phyloP scores from a whole-genome alignment of 2,113 vertebrate species.

The Oreochromis aureus region DNA sequence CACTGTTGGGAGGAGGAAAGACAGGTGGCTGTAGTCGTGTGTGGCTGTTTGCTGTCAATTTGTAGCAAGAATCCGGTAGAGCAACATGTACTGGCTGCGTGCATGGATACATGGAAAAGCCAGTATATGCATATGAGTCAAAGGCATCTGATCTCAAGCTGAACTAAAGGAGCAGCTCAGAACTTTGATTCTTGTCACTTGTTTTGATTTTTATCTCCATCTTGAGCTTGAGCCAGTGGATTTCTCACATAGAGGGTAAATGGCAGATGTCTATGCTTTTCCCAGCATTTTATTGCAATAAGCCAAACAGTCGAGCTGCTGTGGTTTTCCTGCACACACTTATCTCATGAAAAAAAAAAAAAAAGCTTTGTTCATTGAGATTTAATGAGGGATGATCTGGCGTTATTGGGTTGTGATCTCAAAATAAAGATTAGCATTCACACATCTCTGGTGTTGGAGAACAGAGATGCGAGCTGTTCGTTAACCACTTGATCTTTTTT shows the following conservation, averaged over 20 bases:
- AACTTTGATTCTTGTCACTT: not conserved
- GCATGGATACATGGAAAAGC: not conserved
- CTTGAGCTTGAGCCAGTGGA: not conserved
- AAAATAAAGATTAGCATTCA: not conserved
- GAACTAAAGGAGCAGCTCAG: not conserved
- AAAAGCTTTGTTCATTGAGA: not conserved
- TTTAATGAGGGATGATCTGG: not conserved
- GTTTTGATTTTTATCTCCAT: not conserved
- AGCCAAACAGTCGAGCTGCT: not conserved
- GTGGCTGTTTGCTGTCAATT: not conserved
- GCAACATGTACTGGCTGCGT: not conserved
- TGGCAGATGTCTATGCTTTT: not conserved
- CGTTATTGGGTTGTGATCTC: not conserved
- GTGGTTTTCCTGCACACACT: not conserved
- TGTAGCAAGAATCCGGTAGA: accelerated
- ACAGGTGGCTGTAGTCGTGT: not conserved
- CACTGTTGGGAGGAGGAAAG: not conserved
- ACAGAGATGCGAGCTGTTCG: not conserved
- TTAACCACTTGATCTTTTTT: not conserved
- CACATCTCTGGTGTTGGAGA: not conserved
- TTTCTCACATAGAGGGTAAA: not conserved
- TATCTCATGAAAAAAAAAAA: not conserved
- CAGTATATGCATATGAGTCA: not conserved
- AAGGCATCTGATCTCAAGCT: not conserved
- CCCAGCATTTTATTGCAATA: not conserved